phyloP scores from a whole-genome alignment of 2,113 vertebrate species.

The Toxotes chatareus region DNA sequence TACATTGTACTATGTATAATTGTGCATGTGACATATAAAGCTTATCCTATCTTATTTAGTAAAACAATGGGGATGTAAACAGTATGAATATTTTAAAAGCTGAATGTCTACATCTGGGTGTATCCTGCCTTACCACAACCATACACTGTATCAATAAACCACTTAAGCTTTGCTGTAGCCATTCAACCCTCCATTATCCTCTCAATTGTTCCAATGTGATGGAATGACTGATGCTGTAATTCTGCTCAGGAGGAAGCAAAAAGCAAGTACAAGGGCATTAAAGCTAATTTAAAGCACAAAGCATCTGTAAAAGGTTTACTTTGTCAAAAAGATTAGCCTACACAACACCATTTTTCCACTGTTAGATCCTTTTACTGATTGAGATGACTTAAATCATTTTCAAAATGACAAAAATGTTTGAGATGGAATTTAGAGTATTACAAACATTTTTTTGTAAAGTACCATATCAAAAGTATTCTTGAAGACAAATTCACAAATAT shows the following conservation, averaged over 20 bases:
- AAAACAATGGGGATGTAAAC: background rate
- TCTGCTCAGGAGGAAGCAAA: conserved; percentile 10
- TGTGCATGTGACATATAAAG: too few relatives aligned
- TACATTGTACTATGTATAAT: too few relatives aligned
- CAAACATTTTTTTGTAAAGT: background rate
- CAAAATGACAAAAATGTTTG: background rate
- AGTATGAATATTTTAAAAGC: conserved; percentile 1
- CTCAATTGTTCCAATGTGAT: conserved; percentile 9
- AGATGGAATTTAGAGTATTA: background rate
- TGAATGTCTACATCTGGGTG: background rate
- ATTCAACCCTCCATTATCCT: conserved; percentile 42
- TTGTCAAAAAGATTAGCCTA: conserved; percentile 17
- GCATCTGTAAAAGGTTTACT: conserved; percentile 21
- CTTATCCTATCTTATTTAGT: background rate
- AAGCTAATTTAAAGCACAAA: background rate
- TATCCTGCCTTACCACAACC: background rate
- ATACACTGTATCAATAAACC: conserved; percentile 12
- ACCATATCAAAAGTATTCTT: too few relatives aligned
- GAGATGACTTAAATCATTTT: background rate
- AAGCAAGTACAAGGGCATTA: conserved; percentile 19
- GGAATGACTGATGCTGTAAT: conserved; percentile 25
- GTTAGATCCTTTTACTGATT: background rate
- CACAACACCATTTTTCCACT: background rate
- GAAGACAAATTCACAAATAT: too few relatives aligned
- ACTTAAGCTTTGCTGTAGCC: conserved; percentile 25